Evolutionary conservation across 1,140 invertebrate genomes (phyloP).

Genomic region (Magallana ariakensis): DNA sequence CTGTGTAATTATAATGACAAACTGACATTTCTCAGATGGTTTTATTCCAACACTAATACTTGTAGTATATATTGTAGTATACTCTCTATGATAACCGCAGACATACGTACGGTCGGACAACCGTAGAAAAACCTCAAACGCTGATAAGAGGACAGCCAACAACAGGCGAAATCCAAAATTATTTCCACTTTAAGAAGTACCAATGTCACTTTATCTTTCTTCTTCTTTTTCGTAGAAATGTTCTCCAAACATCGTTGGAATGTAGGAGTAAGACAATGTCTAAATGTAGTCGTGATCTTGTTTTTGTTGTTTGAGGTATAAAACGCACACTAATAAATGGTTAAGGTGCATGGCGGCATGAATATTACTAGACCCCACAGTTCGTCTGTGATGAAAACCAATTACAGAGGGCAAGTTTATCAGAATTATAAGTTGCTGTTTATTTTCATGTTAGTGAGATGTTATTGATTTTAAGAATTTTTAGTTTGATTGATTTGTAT

Average conservation of each 20-base stretch:
- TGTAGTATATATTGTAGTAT: too few species aligned
- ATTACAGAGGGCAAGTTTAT: not conserved
- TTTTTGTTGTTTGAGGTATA: not conserved
- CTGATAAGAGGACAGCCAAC: not conserved
- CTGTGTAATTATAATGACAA: too few species aligned
- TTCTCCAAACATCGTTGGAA: not conserved
- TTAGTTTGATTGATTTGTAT: too few species aligned
- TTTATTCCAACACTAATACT: too few species aligned
- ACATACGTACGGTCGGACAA: not conserved
- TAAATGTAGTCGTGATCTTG: not conserved
- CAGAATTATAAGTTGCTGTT: too few species aligned
- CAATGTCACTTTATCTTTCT: not conserved
- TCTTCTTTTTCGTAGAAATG: not conserved
- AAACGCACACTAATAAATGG: not conserved
- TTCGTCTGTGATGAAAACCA: not conserved
- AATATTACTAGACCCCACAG: not conserved
- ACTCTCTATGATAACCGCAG: not conserved
- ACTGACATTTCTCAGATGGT: too few species aligned
- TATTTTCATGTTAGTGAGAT: too few species aligned
- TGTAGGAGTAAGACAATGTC: not conserved
- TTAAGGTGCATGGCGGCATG: not conserved
- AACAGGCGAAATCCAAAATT: not conserved
- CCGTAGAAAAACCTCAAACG: not conserved
- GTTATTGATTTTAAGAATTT: too few species aligned
- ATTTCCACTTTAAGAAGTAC: conserved; percentile 1